These are phyloP conservation scores for Pangasius macronema DNA, from an alignment of 2,797 vertebrate species.

Conservation along the genomic window DNA sequence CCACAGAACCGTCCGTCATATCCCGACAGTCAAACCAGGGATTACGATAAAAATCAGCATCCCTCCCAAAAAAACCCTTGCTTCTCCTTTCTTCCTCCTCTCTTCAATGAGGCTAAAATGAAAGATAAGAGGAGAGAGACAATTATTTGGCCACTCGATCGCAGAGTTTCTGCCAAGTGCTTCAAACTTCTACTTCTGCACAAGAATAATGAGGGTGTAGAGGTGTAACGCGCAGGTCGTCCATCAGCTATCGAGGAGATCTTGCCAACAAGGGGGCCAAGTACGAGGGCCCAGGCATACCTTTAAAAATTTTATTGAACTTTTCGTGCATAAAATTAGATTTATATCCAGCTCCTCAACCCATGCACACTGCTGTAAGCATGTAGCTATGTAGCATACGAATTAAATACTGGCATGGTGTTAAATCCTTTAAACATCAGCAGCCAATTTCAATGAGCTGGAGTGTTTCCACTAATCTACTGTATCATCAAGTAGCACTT, in stretches of 20 bases:
- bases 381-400: neutral
- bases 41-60: slow-evolving; percentile 50
- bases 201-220: slow-evolving; percentile 26
- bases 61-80: slow-evolving; percentile 25
- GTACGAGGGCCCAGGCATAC: neutral
- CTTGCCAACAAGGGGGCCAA: slow-evolving; percentile 9
- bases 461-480: neutral
- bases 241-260: slow-evolving; percentile 30
- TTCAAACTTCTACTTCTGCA: slow-evolving; percentile 35
- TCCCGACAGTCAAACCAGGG: slow-evolving; percentile 9
- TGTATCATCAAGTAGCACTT: neutral
- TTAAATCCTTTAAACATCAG: neutral
- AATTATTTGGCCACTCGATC: slow-evolving; percentile 39
- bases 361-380: neutral
- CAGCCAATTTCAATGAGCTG: neutral
- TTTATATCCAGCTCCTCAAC: neutral
- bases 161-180: slow-evolving; percentile 22
- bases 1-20: slow-evolving; percentile 5
- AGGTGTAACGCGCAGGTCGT: slow-evolving; percentile 10
- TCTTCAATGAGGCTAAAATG: slow-evolving; percentile 44
- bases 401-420: neutral
- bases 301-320: neutral
- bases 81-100: slow-evolving; percentile 34
- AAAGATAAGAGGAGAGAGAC: slow-evolving; percentile 39
- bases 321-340: neutral